A percentile compares a stretch with the other conserved stretches of the same genome.
These are phyloP conservation scores for Neosalanx taihuensis DNA, from an alignment of 2,797 vertebrate genomes.

Conservation along the genomic window DNA sequence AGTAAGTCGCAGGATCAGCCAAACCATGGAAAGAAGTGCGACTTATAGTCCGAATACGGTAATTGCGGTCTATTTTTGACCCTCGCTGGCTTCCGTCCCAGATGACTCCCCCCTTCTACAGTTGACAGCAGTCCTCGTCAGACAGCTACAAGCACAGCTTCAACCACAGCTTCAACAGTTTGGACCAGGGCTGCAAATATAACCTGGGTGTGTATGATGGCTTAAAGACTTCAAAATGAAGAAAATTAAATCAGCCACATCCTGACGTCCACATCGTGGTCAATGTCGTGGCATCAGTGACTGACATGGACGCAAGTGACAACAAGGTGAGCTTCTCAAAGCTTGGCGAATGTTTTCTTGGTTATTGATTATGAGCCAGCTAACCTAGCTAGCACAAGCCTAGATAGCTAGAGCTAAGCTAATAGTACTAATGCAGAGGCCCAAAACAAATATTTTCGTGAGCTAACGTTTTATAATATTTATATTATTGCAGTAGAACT, in stretches of 20 bases:
- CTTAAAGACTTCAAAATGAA: constrained; percentile 61
- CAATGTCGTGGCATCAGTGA: constrained; percentile 54
- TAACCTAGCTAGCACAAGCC: neutral
- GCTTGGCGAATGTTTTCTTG: neutral
- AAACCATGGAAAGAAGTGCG: too few relatives aligned
- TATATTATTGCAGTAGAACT: too few relatives aligned
- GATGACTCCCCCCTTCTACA: constrained; percentile 68
- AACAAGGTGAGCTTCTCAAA: constrained; percentile 64
- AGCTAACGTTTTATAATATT: neutral
- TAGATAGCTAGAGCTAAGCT: neutral
- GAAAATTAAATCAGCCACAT: constrained; percentile 52
- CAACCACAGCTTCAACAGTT: constrained; percentile 38
- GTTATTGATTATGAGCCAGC: neutral
- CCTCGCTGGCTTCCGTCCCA: constrained; percentile 66
- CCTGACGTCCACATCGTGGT: constrained; percentile 66
- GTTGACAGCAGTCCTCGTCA: constrained; percentile 40
- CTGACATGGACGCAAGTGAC: constrained; percentile 76
- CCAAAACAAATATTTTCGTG: neutral
- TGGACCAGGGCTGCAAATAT: constrained; percentile 17
- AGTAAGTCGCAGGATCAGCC: too few relatives aligned
- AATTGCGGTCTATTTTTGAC: constrained; percentile 25
- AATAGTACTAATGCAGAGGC: neutral
- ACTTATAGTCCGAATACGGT: too few relatives aligned
- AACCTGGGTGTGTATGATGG: constrained; percentile 47
- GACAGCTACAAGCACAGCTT: constrained; percentile 38